Base-by-base conservation (phyloP, 1,140 invertebrate species). In the fruit fly (Drosophila melanogaster) region DNA sequence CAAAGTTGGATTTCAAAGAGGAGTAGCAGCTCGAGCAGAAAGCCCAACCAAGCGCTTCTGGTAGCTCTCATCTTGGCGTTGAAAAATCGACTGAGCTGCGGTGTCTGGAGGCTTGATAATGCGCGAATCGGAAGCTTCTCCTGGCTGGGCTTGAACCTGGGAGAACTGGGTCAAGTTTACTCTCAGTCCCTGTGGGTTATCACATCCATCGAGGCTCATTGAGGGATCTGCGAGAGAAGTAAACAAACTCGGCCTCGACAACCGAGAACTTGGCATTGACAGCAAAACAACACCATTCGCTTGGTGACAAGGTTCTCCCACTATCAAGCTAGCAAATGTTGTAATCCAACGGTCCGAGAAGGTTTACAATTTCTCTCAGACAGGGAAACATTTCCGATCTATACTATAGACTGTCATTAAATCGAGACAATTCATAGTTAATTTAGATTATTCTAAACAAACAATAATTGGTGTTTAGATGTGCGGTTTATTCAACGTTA, bases 151-250 rank as follows among this genome's bases (percentile, higher is more conserved):
- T 54, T 62, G 83, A 86, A 87, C 83, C 81, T 87, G 64, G 55
- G 65, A 50, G 41, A 79, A 72, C 51, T 77, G 79, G 83, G 79
- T 87, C 83, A 86, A 86, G 83, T 79, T 37, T 49, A 51, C 62
- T 65, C 67, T 72, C 77, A 57, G 43, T 57, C n/a, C 40, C 58
- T 30, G 74, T 22, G 44, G 70, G 79, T 83, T 87, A 87, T 89
- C 83, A 40, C 62, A 59, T 57, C 17, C 11, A 50, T 6, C 2
- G 44, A 38, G 15, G 55, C 19, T 51, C 17, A 24, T n/a, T n/a
- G n/a, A n/a, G 11, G 33, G 43, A 46, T 41, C 46, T 15, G 44
- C 35, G 55, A 59, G 64, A 79, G 50, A 79, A 61, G 75, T 87
- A 87, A 86, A 87, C 83, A 87, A 87, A 76, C 17, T 17, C 54